Base-by-base conservation (phyloP, 2,888 invertebrate genomes). In the Lepetodrilus schrolli region DNA sequence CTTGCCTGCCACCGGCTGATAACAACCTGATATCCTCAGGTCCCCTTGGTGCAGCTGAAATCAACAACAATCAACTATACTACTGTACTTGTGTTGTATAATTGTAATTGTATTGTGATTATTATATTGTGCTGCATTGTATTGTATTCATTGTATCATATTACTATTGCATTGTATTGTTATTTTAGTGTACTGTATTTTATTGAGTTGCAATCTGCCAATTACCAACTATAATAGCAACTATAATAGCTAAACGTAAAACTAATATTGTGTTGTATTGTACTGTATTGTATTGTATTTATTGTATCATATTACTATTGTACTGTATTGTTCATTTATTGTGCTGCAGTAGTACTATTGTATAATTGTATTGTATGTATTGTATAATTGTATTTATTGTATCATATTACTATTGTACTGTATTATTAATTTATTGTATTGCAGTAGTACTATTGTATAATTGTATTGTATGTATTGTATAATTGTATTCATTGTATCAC, bases 1-100 rank as follows among this genome's bases (percentile, higher is more conserved):
- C 80, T 87, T 87, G 20, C 87, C 87, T 17, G 87, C 87, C 36
- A 87, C 87, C 1, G 87, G 87, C 66, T 87, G 87, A 73, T 86
- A 87, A 74, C 87, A 87, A 4, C 87, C 87, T 21, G 86, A 85
- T 78, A 87, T 84, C 73, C 86, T 80, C 21, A 87, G 80, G 76
- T 87, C 87, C 10, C 87, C 87, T 81, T 87, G 86, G 51, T 87
- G 87, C 20, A 86, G 79, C 87, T 87, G 80, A n/a, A 74, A 78
- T 49, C 7, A 70, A 37, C 10, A 37, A 37, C 10, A 37, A 10
- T 37, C 7, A 37, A 37, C 13, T 7, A 13, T 37, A 37, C 13
- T 10, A 37, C 38, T 37, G 38, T 10, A 10, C 7, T 37, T 37
- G 38, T 37, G 13, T 37, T 7, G 38, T 37, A 37, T 37, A 37